These are phyloP conservation scores for Ispidina picta DNA, from an alignment of 2,797 vertebrate genomes.

Conservation along the genomic window DNA sequence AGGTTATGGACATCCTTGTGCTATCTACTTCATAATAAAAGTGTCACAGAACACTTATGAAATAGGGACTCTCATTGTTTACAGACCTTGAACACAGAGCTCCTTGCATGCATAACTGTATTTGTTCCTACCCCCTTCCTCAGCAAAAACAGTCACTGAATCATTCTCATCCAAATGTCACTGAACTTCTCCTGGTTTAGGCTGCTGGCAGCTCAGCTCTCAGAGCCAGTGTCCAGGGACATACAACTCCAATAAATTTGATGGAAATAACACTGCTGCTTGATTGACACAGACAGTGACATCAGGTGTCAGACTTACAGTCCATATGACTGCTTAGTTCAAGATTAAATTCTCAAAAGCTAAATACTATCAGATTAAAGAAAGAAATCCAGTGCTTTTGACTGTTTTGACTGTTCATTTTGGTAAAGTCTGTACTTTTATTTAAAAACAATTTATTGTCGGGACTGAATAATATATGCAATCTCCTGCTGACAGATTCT, in stretches of 20 bases:
- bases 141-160: conserved; percentile 18
- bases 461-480: background rate
- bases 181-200: conserved; percentile 49
- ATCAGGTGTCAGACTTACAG: background rate
- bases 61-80: conserved; percentile 26
- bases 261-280: conserved; percentile 34
- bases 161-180: conserved; percentile 62
- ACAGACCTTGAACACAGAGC: conserved; percentile 27
- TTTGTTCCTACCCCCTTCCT: conserved; percentile 6
- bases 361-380: conserved; percentile 28
- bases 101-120: background rate
- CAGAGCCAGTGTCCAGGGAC: conserved; percentile 5
- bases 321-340: background rate
- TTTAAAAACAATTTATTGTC: conserved; percentile 21
- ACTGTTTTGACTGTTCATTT: conserved; percentile 1
- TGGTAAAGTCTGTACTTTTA: background rate
- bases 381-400: conserved; percentile 24
- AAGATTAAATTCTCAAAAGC: conserved; percentile 30
- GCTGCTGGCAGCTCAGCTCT: conserved; percentile 58
- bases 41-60: conserved; percentile 28
- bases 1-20: background rate
- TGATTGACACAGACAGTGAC: conserved; percentile 44
- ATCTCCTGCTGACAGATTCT: background rate
- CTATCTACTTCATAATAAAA: background rate
- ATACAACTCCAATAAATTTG: conserved; percentile 12